These are phyloP conservation scores for Egretta garzetta DNA, from an alignment of 2,113 vertebrate species.

Conservation along the genomic window DNA sequence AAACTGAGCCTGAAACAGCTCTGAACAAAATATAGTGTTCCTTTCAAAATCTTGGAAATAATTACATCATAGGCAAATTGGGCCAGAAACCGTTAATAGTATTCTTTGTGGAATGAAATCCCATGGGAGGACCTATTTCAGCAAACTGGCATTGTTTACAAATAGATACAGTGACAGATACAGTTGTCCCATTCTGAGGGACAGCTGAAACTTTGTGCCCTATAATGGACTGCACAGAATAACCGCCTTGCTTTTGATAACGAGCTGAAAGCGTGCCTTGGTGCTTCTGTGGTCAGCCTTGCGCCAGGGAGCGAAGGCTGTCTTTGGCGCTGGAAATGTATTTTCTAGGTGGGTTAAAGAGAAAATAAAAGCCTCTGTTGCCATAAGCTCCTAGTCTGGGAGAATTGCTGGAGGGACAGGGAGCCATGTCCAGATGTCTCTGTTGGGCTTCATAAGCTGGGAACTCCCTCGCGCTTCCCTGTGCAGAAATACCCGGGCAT, in stretches of 20 bases:
- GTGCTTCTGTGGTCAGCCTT: background rate
- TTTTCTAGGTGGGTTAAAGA: background rate
- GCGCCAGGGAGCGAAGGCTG: accelerated
- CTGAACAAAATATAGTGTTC: conserved; percentile 69
- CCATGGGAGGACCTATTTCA: conserved; percentile 41
- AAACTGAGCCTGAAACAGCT: conserved; percentile 64
- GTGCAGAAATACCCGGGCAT: background rate
- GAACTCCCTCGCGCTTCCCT: background rate
- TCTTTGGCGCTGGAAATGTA: background rate
- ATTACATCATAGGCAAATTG: conserved; percentile 75
- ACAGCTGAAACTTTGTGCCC: background rate
- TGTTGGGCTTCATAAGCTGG: background rate
- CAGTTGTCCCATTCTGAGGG: background rate
- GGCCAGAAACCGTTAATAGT: conserved; percentile 69
- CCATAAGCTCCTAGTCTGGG: background rate
- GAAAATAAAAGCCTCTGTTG: background rate
- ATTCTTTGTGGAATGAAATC: conserved; percentile 64
- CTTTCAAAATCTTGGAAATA: conserved; percentile 75
- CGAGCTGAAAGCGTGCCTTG: background rate
- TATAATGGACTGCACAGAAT: background rate
- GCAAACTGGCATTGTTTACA: conserved; percentile 73
- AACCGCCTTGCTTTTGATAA: background rate
- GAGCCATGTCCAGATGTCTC: background rate
- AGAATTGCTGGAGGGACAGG: background rate
- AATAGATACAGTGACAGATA: conserved; percentile 40